phyloP scores from a whole-genome alignment of 2,888 invertebrate genomes.

The Lasioglossum figueresi region DNA sequence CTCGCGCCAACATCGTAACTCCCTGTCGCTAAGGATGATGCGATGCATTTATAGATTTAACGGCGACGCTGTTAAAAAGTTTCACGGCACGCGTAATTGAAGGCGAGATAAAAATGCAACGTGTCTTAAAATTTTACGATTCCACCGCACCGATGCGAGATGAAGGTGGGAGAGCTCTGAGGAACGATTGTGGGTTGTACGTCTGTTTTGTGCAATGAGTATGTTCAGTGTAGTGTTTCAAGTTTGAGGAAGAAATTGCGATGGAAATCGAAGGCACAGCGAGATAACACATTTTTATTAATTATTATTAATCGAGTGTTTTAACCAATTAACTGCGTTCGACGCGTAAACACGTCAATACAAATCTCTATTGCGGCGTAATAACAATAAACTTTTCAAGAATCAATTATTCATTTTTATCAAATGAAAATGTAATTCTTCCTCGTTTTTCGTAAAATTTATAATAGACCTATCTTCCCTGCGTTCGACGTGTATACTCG shows the following conservation, averaged over 20 bases:
- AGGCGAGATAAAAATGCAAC: conserved; percentile 10
- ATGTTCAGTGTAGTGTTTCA: neutral
- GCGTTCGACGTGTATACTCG: no score
- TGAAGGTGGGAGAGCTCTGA: neutral
- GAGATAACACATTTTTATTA: no score
- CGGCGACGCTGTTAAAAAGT: neutral
- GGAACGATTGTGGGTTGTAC: neutral
- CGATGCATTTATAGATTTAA: conserved; percentile 3
- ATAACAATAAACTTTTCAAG: no score
- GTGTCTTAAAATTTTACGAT: conserved; percentile 13
- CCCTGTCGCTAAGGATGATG: conserved; percentile 7
- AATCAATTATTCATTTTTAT: no score
- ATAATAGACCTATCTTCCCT: no score
- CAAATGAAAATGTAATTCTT: no score
- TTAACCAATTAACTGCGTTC: no score
- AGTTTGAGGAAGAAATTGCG: neutral
- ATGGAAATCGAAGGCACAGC: neutral
- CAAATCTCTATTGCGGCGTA: no score
- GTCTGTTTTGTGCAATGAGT: neutral
- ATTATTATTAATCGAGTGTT: no score
- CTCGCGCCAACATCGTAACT: neutral
- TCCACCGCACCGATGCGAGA: neutral
- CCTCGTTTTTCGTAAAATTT: no score
- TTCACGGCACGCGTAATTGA: neutral
- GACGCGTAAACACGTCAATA: no score